Evolutionary conservation across 2,797 vertebrate species (phyloP).

Genomic region (Cirrhinus mrigala): DNA sequence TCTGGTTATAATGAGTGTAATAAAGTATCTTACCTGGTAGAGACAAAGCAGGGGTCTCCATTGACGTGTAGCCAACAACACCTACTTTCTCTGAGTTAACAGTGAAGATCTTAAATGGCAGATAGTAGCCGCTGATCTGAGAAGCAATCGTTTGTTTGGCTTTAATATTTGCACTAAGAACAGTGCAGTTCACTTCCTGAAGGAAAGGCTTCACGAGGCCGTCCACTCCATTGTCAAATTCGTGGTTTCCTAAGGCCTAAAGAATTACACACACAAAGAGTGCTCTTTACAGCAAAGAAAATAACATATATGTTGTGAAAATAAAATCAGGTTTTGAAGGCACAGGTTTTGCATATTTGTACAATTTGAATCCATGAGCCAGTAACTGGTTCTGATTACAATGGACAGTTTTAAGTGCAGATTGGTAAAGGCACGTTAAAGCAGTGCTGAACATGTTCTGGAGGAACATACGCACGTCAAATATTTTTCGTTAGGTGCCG

Average conservation of each 20-base stretch:
- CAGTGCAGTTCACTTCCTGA: conserved; percentile 75
- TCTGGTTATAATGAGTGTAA: background rate
- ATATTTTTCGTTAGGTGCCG: background rate
- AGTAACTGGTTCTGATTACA: background rate
- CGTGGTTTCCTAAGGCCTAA: conserved; percentile 93
- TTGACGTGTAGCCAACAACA: conserved; percentile 91
- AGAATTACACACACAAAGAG: background rate
- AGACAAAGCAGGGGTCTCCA: conserved; percentile 88
- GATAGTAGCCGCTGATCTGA: conserved; percentile 75
- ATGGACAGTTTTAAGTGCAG: background rate
- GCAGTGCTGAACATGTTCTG: background rate
- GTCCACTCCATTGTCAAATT: conserved; percentile 91
- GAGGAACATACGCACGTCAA: background rate
- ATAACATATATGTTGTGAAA: background rate
- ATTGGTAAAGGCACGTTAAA: background rate
- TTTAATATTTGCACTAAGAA: conserved; percentile 90
- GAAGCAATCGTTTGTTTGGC: conserved; percentile 69
- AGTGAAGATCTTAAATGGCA: conserved; percentile 79
- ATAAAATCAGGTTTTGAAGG: background rate
- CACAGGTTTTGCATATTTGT: background rate
- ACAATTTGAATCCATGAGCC: background rate
- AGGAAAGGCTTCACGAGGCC: conserved; percentile 89
- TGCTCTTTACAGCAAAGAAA: background rate
- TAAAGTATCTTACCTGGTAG: conserved; percentile 79
- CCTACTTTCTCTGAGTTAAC: conserved; percentile 81